Evolutionary conservation across 1,140 invertebrate species (phyloP).

Genomic region (Arion vulgaris): DNA sequence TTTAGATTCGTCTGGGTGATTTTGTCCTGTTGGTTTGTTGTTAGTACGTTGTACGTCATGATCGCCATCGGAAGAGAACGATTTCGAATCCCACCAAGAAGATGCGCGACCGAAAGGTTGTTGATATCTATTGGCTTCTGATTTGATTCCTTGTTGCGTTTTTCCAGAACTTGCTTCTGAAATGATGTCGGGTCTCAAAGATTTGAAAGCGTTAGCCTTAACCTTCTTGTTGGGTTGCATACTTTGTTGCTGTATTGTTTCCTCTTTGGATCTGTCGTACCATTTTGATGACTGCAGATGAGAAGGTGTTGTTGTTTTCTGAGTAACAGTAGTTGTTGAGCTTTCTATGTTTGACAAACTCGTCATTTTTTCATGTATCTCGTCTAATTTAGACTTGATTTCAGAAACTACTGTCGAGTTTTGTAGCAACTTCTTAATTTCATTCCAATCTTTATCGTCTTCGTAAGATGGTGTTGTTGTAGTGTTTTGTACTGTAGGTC

Average conservation of each 20-base stretch:
- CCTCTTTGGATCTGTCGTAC: not conserved
- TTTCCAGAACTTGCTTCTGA: not conserved
- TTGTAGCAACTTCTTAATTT: slow-evolving; percentile 4
- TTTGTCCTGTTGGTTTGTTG: not conserved
- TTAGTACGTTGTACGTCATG: not conserved
- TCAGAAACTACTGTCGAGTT: slow-evolving; percentile 27
- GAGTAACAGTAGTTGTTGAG: not conserved
- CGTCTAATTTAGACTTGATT: slow-evolving; percentile 32
- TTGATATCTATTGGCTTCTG: not conserved
- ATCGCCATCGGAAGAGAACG: not conserved
- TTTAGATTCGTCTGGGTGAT: not conserved
- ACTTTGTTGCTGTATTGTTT: not conserved
- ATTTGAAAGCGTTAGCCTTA: not conserved
- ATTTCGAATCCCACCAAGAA: not conserved
- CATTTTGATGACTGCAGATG: not conserved
- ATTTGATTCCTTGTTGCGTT: not conserved
- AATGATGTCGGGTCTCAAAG: not conserved
- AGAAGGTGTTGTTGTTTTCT: not conserved
- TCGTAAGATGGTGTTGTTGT: not conserved
- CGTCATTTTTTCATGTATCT: slow-evolving; percentile 8
- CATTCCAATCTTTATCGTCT: not conserved
- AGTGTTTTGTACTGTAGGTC: not conserved
- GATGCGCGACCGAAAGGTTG: not conserved
- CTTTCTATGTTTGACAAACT: not conserved
- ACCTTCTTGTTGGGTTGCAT: not conserved